Evolutionary conservation across 1,140 invertebrate species (phyloP), one percentile per base, ranked within the genome.

Genomic region (Nasonia longicornis): DNA sequence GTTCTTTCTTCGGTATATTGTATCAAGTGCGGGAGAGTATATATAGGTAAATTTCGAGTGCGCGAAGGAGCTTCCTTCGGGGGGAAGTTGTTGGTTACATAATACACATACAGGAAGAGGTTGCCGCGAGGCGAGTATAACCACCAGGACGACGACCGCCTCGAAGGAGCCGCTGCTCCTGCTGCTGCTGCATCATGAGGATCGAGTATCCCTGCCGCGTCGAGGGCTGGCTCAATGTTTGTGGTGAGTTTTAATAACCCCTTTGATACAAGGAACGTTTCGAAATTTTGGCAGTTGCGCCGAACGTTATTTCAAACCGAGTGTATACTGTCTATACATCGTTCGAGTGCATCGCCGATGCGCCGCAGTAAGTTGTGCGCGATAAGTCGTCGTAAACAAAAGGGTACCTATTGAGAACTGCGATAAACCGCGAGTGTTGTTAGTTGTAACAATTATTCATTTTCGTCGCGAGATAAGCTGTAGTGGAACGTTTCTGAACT

Each of bases 211-310:
- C 93, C 29, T 92, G 90, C 83, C 89, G 93, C 22, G 92, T 93
- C 71, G 93, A 93, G 89, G 93, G 93, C 79, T 93, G 93, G 93
- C 90, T 93, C 83, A 93, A 93, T 85, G 91, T 93, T 85, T 92
- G 91, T 84, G 93, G 93, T 93, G 83, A 91, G 92, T 89, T 69
- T 79, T 2, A 35, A 14, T 2, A 7, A 14, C 4, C 38, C 3
- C 11, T n/a, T 31, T 29, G 42, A 3, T 71, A 38, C n/a, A 16
- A 1, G 3, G 14, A 31, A 26, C n/a, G 63, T 7, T 22, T 11
- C 63, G 63, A 64, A 64, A 64, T n/a, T 64, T 64, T 22, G n/a
- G n/a, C 22, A 22, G 20, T 64, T 64, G n/a, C n/a, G 63, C 3
- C 12, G 52, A n/a, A 58, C 52, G 52, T n/a, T 58, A n/a, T 58